Conservation (phyloP, 2,797 vertebrate species). For the Tapera naevia region DNA sequence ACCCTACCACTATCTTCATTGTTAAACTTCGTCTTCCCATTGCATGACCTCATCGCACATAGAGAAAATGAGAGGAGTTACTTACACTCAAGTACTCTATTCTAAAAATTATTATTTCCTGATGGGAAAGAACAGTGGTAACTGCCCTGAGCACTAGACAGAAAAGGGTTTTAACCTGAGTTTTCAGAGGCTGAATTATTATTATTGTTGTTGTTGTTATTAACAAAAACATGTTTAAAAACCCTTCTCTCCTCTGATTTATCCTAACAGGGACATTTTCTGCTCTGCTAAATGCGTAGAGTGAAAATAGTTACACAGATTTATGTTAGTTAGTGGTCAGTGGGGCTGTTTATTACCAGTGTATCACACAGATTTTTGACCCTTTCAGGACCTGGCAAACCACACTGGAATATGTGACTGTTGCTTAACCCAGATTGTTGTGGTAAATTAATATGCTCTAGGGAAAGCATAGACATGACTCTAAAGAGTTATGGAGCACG, state of each 20-base stretch:
- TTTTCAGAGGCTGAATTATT: not conserved
- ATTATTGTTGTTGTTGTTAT: not conserved
- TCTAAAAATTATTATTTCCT: not conserved
- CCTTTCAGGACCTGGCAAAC: not conserved
- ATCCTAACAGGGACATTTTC: not conserved
- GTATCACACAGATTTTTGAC: not conserved
- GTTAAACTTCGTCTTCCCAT: not conserved
- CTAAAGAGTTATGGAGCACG: not conserved
- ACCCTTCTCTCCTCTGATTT: not conserved
- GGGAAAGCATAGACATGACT: not conserved
- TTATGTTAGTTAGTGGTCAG: not conserved
- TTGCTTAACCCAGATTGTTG: not conserved
- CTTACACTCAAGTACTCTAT: not conserved
- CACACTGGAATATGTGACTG: not conserved
- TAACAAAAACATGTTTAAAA: not conserved
- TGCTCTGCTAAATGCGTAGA: not conserved
- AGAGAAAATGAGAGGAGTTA: not conserved
- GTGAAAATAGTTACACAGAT: not conserved
- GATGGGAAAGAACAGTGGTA: not conserved
- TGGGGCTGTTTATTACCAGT: not conserved
- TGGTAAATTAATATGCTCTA: not conserved
- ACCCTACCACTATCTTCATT: not conserved
- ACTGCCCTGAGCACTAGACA: not conserved
- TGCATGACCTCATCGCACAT: not conserved
- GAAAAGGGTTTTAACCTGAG: not conserved